A percentile compares a stretch with the other conserved stretches of the same genome.
These are phyloP conservation scores for Sarcoramphus papa DNA, from an alignment of 2,797 vertebrate species.

Conservation along the genomic window DNA sequence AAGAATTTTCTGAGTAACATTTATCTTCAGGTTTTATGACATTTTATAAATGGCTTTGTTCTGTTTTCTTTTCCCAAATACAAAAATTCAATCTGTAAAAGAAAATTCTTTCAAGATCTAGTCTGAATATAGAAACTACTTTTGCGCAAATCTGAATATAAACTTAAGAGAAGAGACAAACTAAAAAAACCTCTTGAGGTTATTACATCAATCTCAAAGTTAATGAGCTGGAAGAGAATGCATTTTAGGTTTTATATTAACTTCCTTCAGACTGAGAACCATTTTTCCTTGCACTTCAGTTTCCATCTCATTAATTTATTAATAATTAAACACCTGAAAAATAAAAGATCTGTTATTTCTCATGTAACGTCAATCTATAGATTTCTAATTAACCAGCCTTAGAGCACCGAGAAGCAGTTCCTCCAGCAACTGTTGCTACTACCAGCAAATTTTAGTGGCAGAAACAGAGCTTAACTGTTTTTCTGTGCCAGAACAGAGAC, in stretches of 20 bases:
- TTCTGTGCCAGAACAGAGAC: background rate
- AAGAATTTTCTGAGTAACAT: background rate
- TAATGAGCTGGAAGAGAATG: constrained; percentile 44
- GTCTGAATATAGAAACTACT: background rate
- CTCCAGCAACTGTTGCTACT: background rate
- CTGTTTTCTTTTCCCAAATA: background rate
- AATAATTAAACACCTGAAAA: constrained; percentile 62
- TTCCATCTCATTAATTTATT: constrained; percentile 61
- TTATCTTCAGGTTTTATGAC: background rate
- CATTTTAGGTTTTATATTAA: constrained; percentile 56
- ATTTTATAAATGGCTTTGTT: constrained; percentile 5
- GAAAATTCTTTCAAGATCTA: background rate
- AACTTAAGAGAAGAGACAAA: background rate
- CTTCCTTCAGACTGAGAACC: constrained; percentile 18
- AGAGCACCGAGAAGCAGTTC: background rate
- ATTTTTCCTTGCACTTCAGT: constrained; percentile 5
- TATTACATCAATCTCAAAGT: constrained; percentile 40
- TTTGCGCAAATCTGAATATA: background rate
- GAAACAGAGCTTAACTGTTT: background rate
- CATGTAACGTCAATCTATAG: background rate
- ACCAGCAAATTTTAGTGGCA: background rate
- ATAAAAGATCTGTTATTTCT: constrained; percentile 36
- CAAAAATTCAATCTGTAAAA: background rate
- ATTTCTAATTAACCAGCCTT: constrained; percentile 47
- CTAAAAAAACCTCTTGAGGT: background rate